Evolutionary conservation across 2,797 vertebrate genomes (phyloP).

Genomic region (Gadopsis marmoratus): DNA sequence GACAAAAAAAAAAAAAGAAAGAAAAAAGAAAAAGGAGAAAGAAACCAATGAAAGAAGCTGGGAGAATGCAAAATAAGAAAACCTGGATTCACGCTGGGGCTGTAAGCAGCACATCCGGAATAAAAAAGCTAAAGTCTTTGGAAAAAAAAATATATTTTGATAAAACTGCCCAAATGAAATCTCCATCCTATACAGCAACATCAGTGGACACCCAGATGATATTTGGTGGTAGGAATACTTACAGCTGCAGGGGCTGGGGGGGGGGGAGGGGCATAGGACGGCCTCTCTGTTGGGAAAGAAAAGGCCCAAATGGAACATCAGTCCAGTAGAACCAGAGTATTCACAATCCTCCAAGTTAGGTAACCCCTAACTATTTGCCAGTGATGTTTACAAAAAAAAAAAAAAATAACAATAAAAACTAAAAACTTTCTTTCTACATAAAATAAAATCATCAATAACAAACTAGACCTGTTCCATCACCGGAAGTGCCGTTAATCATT

Average conservation of each 20-base stretch:
- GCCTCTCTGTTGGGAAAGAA: conserved; percentile 90
- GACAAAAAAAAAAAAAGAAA: not conserved
- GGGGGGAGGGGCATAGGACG: conserved; percentile 96
- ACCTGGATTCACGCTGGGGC: conserved; percentile 69
- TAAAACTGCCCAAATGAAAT: not conserved
- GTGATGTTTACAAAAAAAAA: not conserved
- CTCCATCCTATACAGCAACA: conserved; percentile 7
- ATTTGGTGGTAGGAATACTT: conserved; percentile 83
- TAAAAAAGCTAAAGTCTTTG: not conserved
- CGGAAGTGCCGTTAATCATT: no score
- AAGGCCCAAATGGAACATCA: conserved; percentile 24
- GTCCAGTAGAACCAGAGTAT: not conserved
- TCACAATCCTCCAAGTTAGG: not conserved
- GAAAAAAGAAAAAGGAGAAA: not conserved
- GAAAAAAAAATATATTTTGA: conserved; percentile 1
- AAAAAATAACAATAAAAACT: no score
- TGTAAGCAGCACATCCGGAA: conserved; percentile 12
- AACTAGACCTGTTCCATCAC: not conserved
- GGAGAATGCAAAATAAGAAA: conserved; percentile 45
- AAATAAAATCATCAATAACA: not conserved
- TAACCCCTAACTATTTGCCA: not conserved
- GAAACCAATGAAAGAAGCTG: conserved; percentile 47
- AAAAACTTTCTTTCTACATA: not conserved
- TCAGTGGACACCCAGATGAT: not conserved
- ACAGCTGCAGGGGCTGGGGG: conserved; percentile 97